Conservation (phyloP, 2,797 vertebrate species). For the Bovichtus diacanthus region DNA sequence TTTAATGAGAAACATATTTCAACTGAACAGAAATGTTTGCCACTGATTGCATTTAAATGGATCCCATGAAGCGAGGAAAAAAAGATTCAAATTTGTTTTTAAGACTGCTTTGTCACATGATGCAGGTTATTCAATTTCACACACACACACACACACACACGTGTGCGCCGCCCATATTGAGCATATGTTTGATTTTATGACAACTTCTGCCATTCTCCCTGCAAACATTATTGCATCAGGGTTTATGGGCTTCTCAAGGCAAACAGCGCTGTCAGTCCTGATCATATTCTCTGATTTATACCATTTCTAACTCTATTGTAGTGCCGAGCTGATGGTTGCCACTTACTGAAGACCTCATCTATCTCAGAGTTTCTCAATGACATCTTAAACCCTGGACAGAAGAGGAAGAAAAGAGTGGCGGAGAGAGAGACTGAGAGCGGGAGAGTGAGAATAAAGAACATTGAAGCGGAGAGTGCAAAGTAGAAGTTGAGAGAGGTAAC, state of each 20-base stretch:
- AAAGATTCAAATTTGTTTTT: slow-evolving; percentile 51
- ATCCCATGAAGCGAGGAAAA: slow-evolving; percentile 51
- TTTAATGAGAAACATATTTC: slow-evolving; percentile 79
- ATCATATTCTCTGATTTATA: slow-evolving; percentile 72
- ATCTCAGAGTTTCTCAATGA: slow-evolving; percentile 77
- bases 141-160: slow-evolving; percentile 10
- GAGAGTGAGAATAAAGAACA: slow-evolving; percentile 38
- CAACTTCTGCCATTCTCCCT: slow-evolving; percentile 54
- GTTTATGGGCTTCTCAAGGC: slow-evolving; percentile 69
- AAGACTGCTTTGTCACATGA: slow-evolving; percentile 52
- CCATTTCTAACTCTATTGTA: slow-evolving; percentile 55
- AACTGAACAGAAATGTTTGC: slow-evolving; percentile 53
- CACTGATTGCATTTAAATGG: slow-evolving; percentile 79
- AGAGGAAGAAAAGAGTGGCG: slow-evolving; percentile 21
- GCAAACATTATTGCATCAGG: slow-evolving; percentile 70
- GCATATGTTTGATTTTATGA: slow-evolving; percentile 77
- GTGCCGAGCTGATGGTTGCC: slow-evolving; percentile 51
- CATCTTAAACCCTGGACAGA: slow-evolving; percentile 57
- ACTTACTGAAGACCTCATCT: slow-evolving; percentile 68
- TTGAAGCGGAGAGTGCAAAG: slow-evolving; percentile 33
- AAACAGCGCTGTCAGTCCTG: slow-evolving; percentile 56
- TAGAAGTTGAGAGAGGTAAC: slow-evolving; percentile 60
- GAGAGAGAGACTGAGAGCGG: slow-evolving; percentile 10
- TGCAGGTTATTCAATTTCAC: slow-evolving; percentile 70
- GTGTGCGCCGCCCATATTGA: slow-evolving; percentile 31